Percentiles rank a stretch among this genome's conserved stretches.
Evolutionary conservation across 2,888 invertebrate species (phyloP).

Genomic region (Hedychridium roseum): DNA sequence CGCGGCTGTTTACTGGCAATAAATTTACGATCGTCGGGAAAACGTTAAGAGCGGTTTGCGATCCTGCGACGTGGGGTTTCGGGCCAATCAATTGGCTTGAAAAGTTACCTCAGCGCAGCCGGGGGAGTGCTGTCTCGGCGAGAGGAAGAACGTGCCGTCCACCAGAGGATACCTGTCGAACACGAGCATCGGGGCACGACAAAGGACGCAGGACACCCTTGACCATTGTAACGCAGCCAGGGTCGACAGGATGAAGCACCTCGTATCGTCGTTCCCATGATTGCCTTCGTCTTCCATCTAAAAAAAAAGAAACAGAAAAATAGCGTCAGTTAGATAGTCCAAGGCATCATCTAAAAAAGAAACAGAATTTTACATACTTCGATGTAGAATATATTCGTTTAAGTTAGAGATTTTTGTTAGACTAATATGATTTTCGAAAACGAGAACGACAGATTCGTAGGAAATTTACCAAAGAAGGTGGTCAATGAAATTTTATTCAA

Average conservation of each 20-base stretch:
- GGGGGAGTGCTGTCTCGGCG: constrained; percentile 89
- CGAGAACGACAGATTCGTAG: too few relatives aligned
- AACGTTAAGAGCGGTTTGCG: too few relatives aligned
- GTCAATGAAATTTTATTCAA: too few relatives aligned
- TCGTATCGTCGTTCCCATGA: constrained; percentile 97
- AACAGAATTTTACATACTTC: too few relatives aligned
- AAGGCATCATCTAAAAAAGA: too few relatives aligned
- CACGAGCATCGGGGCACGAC: constrained; percentile 88
- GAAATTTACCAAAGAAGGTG: too few relatives aligned
- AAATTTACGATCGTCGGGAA: too few relatives aligned
- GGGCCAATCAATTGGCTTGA: too few relatives aligned
- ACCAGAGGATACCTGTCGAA: constrained; percentile 97
- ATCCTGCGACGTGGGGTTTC: too few relatives aligned
- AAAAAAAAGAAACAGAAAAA: constrained; percentile 57
- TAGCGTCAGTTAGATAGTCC: too few relatives aligned
- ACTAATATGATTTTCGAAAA: too few relatives aligned
- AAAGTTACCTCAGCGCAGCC: constrained; percentile 82
- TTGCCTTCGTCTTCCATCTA: constrained; percentile 99
- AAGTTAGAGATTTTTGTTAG: background rate
- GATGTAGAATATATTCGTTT: background rate
- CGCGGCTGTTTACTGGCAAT: too few relatives aligned
- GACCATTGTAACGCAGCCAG: constrained; percentile 91
- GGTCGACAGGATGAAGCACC: constrained; percentile 94
- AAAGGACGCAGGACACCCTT: constrained; percentile 85
- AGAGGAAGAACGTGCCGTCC: constrained; percentile 97